Percentiles rank a stretch among this genome's conserved stretches.
These are phyloP conservation scores for Raphicerus campestris DNA, from an alignment of 2,113 vertebrate genomes.

Conservation along the genomic window DNA sequence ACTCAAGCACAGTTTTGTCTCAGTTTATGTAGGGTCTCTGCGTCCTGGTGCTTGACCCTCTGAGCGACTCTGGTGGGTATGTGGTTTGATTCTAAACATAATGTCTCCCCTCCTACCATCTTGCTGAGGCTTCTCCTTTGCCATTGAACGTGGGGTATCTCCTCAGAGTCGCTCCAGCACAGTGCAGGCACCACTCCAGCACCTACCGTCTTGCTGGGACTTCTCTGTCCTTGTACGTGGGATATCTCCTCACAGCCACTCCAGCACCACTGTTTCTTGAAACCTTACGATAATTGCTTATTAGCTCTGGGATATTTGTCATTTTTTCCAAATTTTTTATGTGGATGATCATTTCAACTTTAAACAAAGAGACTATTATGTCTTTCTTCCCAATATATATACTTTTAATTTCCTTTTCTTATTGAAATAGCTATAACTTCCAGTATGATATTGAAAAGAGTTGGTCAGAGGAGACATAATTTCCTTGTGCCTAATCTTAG, in stretches of 20 bases:
- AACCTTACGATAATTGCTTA: not conserved
- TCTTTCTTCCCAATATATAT: not conserved
- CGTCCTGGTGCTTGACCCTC: not conserved
- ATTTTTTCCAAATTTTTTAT: not conserved
- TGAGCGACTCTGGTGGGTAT: accelerated
- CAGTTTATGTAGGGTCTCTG: not conserved
- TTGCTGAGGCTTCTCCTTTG: not conserved
- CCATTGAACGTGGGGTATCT: accelerated
- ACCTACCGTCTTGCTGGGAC: not conserved
- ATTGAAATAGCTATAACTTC: not conserved
- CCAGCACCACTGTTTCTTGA: not conserved
- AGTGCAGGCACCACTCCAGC: not conserved
- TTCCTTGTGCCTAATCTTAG: not conserved
- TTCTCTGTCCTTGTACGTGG: not conserved
- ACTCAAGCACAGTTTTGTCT: not conserved
- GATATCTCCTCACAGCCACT: not conserved
- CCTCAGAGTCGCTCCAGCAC: accelerated
- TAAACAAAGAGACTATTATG: not conserved
- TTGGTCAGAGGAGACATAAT: not conserved
- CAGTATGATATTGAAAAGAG: not conserved
- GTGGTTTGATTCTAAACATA: not conserved
- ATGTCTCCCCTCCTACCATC: accelerated
- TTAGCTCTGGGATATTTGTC: not conserved
- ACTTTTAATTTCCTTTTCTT: not conserved
- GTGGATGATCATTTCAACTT: not conserved